Evolutionary conservation across 2,888 invertebrate genomes (phyloP).

Genomic region (Lepidocyrtinus sp.): DNA sequence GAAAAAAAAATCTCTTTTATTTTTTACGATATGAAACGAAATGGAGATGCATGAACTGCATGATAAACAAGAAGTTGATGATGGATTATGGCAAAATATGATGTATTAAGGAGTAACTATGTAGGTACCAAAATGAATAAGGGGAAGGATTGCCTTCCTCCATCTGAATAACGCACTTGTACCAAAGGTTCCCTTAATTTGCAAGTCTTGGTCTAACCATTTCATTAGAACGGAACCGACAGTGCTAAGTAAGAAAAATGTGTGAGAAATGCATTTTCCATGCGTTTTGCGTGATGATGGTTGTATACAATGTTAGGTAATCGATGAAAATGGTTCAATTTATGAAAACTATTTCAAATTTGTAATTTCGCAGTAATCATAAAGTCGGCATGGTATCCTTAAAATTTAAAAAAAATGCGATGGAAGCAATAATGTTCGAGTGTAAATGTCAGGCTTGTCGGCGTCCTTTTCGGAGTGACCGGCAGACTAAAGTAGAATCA

Average conservation of each 20-base stretch:
- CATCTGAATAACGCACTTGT: constrained; percentile 14
- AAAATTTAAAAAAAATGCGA: constrained; percentile 17
- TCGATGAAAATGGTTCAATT: background rate
- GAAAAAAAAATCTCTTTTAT: constrained; percentile 12
- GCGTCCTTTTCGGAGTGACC: too few species aligned
- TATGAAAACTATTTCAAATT: constrained; percentile 1
- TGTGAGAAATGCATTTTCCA: background rate
- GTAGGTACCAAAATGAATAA: background rate
- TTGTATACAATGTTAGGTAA: too few species aligned
- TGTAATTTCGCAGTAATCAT: constrained; percentile 5
- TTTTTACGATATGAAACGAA: too few species aligned
- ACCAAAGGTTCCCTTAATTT: constrained; percentile 36
- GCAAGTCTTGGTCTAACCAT: constrained; percentile 27
- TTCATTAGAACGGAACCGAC: constrained; percentile 46
- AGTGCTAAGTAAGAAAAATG: constrained; percentile 6
- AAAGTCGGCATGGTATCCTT: background rate
- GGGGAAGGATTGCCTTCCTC: constrained; percentile 38
- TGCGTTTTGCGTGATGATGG: background rate
- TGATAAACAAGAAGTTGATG: too few species aligned
- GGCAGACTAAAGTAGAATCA: too few species aligned
- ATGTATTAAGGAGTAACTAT: constrained; percentile 15
- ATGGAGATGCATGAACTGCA: too few species aligned
- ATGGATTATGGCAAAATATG: constrained; percentile 18
- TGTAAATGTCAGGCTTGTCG: too few species aligned
- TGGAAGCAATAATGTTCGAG: too few species aligned